A percentile compares a stretch with the other conserved stretches of the same genome.
These are phyloP conservation scores for Archaeoteleia sp. DNA, from an alignment of 2,888 invertebrate species.

Conservation along the genomic window DNA sequence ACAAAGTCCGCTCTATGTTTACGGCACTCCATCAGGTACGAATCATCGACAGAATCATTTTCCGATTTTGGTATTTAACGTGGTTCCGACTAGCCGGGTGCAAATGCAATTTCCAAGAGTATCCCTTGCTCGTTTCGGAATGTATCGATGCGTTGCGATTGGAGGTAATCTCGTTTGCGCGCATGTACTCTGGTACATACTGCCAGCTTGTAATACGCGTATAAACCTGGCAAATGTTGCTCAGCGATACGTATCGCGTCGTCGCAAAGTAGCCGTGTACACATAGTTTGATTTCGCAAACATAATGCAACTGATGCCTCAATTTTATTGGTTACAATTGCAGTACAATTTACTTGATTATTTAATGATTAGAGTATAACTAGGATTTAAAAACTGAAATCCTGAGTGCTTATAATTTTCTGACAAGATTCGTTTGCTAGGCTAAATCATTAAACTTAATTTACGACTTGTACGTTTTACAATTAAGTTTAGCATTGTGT, in stretches of 20 bases:
- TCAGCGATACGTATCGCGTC: conserved; percentile 15
- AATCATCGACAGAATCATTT: conserved; percentile 38
- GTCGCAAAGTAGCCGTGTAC: conserved; percentile 31
- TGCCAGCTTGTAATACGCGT: conserved; percentile 26
- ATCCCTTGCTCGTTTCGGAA: conserved; percentile 3
- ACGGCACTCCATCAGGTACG: conserved; percentile 24
- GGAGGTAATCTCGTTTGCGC: conserved; percentile 32
- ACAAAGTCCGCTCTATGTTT: conserved; percentile 33
- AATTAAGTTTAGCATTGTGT: too few relatives aligned
- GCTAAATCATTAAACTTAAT: too few relatives aligned
- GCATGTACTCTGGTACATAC: conserved; percentile 14
- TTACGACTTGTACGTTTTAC: too few relatives aligned
- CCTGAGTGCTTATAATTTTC: too few relatives aligned
- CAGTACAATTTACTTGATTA: too few relatives aligned
- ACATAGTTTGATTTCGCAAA: conserved; percentile 42
- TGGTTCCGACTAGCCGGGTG: conserved; percentile 13
- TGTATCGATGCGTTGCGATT: conserved; percentile 17
- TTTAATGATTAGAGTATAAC: too few relatives aligned
- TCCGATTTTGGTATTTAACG: conserved; percentile 43
- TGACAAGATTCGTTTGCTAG: too few relatives aligned
- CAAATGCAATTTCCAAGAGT: conserved; percentile 42
- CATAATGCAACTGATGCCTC: conserved; percentile 30
- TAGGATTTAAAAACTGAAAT: too few relatives aligned
- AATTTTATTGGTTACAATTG: conserved; percentile 33
- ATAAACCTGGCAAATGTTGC: conserved; percentile 7